Percentiles rank a stretch among this genome's conserved stretches.
Conservation (phyloP, 2,797 vertebrate genomes). For the Sebastes jordani region DNA sequence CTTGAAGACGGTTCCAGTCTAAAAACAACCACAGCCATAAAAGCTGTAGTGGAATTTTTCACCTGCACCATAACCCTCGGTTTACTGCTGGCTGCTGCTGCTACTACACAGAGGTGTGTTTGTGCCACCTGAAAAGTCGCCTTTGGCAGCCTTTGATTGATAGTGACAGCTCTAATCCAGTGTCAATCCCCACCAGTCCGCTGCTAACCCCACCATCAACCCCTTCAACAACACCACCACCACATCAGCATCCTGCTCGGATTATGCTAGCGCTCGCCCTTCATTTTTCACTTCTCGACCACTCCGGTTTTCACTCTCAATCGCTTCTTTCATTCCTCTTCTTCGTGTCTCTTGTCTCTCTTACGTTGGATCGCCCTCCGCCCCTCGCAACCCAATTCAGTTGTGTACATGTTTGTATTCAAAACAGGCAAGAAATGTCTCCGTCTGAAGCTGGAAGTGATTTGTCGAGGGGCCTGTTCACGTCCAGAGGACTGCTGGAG, state of each 20-base stretch:
- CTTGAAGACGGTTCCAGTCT: neutral
- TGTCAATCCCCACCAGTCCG: conserved; percentile 36
- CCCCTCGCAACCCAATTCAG: neutral
- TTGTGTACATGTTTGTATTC: conserved; percentile 42
- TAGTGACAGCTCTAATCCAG: conserved; percentile 63
- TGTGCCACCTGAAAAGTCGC: conserved; percentile 63
- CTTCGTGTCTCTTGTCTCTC: neutral
- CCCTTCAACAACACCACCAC: conserved; percentile 19
- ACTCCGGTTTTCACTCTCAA: neutral
- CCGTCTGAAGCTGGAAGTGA: conserved; percentile 55
- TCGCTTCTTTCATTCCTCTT: neutral
- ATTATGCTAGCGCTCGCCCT: neutral
- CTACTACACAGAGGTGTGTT: conserved; percentile 32
- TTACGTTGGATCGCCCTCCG: conserved; percentile 8
- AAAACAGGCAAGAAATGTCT: conserved; percentile 53
- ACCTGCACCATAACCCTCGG: neutral
- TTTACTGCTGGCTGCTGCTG: neutral
- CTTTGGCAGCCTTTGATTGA: conserved; percentile 53
- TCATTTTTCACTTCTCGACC: conserved; percentile 10
- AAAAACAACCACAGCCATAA: neutral
- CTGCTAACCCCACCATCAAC: conserved; percentile 29
- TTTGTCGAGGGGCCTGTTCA: conserved; percentile 40
- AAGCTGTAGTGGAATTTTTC: neutral
- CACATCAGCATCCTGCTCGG: neutral
- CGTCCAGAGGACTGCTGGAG: conserved; percentile 18